These are phyloP conservation scores for Notechis scutatus DNA, from an alignment of 2,113 vertebrate genomes.

Conservation along the genomic window DNA sequence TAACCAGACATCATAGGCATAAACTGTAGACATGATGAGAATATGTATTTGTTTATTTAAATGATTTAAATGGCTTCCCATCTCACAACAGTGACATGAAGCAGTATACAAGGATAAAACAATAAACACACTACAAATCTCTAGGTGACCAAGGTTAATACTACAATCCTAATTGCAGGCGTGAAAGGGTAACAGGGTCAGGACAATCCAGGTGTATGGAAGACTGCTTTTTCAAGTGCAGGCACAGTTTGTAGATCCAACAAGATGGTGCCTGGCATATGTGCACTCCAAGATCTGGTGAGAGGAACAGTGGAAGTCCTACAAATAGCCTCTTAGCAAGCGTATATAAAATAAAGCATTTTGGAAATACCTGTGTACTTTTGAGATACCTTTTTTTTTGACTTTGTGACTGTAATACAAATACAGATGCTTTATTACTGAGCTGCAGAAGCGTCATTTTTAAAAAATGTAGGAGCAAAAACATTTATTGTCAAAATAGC, in stretches of 20 bases:
- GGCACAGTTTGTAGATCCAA: not conserved
- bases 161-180: not conserved
- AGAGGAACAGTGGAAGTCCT: not conserved
- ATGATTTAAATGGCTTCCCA: not conserved
- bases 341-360: not conserved
- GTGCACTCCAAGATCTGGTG: not conserved
- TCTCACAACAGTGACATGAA: not conserved
- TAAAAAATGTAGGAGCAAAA: not conserved
- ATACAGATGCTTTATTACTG: not conserved
- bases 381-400: slow-evolving; percentile 11
- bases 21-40: slow-evolving; percentile 13
- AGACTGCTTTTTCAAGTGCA: not conserved
- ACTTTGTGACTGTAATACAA: not conserved
- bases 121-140: not conserved
- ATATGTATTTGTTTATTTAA: not conserved
- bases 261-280: not conserved
- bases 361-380: slow-evolving; percentile 20
- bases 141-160: not conserved
- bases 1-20: slow-evolving; percentile 36
- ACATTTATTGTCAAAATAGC: not conserved
- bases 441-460: not conserved
- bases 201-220: not conserved
- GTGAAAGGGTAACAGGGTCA: not conserved
- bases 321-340: not conserved
- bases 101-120: not conserved